phyloP scores from a whole-genome alignment of 1,140 invertebrate genomes.

The Pseudomyrmex dendroicus region DNA sequence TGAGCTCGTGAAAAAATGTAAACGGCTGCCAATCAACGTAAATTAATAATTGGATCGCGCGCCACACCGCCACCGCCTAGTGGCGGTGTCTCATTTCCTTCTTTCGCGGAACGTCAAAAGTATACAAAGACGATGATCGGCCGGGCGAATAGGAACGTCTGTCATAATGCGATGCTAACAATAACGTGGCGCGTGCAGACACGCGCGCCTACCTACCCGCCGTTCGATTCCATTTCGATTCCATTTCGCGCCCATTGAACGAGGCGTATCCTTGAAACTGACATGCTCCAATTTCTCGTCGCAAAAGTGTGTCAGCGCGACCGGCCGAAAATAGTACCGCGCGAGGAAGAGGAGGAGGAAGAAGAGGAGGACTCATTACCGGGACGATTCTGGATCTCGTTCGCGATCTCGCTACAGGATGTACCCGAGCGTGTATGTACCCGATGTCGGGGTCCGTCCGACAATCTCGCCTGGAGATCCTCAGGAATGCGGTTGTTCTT shows the following conservation, averaged over 20 bases:
- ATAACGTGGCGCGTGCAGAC: constrained; percentile 29
- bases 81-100: constrained; percentile 58
- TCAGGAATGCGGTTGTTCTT: constrained; percentile 66
- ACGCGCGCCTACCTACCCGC: neutral
- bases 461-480: constrained; percentile 40
- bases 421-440: constrained; percentile 11
- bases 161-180: constrained; percentile 48
- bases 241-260: constrained; percentile 45
- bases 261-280: constrained; percentile 44
- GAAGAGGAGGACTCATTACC: constrained; percentile 12
- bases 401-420: constrained; percentile 20
- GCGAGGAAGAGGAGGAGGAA: neutral
- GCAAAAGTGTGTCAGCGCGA: constrained; percentile 25
- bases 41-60: constrained; percentile 50
- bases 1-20: constrained; percentile 9
- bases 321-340: constrained; percentile 54
- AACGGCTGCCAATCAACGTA: constrained; percentile 31
- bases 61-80: neutral
- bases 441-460: constrained; percentile 1
- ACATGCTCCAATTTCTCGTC: constrained; percentile 54
- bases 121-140: constrained; percentile 16
- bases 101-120: constrained; percentile 22
- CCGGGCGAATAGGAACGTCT: constrained; percentile 28
- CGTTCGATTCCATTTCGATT: constrained; percentile 36
- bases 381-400: neutral